Conservation (phyloP, 2,113 vertebrate species). For the Syrmaticus mikado region DNA sequence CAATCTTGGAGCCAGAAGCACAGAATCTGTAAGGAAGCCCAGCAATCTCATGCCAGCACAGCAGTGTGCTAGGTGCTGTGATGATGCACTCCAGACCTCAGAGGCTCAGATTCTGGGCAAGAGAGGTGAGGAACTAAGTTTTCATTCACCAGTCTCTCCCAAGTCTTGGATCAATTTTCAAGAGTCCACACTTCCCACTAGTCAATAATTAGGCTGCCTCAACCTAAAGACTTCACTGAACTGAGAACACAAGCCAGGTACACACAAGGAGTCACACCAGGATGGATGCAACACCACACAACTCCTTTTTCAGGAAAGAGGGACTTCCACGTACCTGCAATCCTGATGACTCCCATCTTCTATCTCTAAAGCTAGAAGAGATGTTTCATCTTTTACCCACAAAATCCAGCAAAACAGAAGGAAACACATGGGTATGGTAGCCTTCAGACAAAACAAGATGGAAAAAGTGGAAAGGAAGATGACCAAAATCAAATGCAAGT, state of each 20-base stretch:
- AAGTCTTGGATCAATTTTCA: background rate
- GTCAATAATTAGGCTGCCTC: background rate
- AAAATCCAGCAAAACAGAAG: background rate
- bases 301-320: background rate
- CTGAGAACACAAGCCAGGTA: background rate
- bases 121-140: background rate
- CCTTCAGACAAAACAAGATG: background rate
- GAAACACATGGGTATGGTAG: background rate
- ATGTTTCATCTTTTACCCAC: background rate
- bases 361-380: background rate
- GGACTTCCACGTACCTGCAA: background rate
- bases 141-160: background rate
- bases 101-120: background rate
- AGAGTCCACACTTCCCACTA: background rate
- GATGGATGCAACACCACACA: background rate
- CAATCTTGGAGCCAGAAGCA: background rate
- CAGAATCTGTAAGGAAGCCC: fast-evolving
- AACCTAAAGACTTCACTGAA: background rate
- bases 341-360: background rate
- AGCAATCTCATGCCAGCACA: background rate
- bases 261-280: background rate
- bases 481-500: background rate
- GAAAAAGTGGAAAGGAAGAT: background rate
- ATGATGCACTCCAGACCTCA: background rate
- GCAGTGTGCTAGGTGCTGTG: background rate